A percentile compares a stretch with the other conserved stretches of the same genome.
Evolutionary conservation across 2,113 vertebrate genomes (phyloP).

Genomic region (Centropus bengalensis): DNA sequence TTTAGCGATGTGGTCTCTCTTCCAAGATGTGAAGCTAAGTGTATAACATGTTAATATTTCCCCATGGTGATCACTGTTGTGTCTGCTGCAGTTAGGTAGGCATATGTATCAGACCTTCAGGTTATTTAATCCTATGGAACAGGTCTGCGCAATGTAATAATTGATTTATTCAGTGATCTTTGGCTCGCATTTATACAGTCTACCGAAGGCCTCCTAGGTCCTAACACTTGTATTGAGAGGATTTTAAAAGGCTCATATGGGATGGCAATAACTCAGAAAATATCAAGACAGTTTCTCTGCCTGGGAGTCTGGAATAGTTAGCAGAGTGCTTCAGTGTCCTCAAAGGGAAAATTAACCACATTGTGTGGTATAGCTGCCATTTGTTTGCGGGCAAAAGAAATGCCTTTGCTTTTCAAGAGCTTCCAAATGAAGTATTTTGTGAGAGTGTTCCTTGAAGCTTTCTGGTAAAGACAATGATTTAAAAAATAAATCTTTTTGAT

Average conservation of each 20-base stretch:
- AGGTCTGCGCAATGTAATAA: neutral
- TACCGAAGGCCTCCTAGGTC: neutral
- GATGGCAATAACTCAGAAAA: conserved; percentile 33
- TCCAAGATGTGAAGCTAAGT: neutral
- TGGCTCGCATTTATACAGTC: neutral
- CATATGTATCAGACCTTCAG: neutral
- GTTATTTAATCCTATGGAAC: neutral
- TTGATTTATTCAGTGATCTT: conserved; percentile 28
- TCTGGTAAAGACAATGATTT: neutral
- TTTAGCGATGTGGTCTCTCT: neutral
- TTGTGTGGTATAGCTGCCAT: neutral
- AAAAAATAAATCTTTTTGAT: neutral
- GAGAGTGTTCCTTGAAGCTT: neutral
- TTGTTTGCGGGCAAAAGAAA: conserved; percentile 44
- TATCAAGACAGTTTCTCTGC: conserved; percentile 14
- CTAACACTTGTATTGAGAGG: conserved; percentile 1
- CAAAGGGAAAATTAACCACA: conserved; percentile 38
- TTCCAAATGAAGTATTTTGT: neutral
- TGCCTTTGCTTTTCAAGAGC: neutral
- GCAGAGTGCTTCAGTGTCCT: conserved; percentile 13
- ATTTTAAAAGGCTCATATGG: conserved; percentile 31
- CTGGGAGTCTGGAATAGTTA: neutral
- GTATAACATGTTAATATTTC: neutral
- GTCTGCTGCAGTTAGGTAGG: neutral
- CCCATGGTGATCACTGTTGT: neutral